Percentiles rank a stretch among this genome's conserved stretches.
Evolutionary conservation across 2,888 invertebrate genomes (phyloP).

Genomic region (Eupeodes luniger): DNA sequence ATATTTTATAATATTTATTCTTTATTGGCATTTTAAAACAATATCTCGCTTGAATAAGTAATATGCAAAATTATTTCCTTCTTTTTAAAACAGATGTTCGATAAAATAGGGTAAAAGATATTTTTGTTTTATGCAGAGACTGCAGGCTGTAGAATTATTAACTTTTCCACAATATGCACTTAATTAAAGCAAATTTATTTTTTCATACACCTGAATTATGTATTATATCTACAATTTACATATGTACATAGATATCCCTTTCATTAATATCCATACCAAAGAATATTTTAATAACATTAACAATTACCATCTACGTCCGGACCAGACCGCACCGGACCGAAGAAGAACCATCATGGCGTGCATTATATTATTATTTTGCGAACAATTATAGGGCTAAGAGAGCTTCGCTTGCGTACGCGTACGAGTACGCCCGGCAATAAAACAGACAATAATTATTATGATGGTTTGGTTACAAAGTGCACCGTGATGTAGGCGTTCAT

Average conservation of each 20-base stretch:
- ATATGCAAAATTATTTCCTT: not conserved
- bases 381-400: constrained; percentile 2
- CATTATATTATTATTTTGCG: constrained; percentile 28
- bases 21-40: not conserved
- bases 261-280: not conserved
- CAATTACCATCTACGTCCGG: not conserved
- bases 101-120: not conserved
- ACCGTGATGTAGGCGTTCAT: constrained; percentile 39
- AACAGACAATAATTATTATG: not conserved
- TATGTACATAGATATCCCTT: not conserved
- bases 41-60: not conserved
- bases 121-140: no score
- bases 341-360: not conserved
- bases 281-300: constrained; percentile 19
- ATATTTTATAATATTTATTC: not conserved
- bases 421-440: not conserved
- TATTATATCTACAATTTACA: not conserved
- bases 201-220: not conserved
- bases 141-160: not conserved
- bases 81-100: not conserved
- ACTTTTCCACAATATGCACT: not conserved
- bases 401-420: not conserved
- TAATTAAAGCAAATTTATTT: not conserved
- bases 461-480: constrained; percentile 5
- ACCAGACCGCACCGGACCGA: not conserved